Base-by-base conservation (phyloP, 1,140 invertebrate genomes). In the Protaetia brevitarsis region DNA sequence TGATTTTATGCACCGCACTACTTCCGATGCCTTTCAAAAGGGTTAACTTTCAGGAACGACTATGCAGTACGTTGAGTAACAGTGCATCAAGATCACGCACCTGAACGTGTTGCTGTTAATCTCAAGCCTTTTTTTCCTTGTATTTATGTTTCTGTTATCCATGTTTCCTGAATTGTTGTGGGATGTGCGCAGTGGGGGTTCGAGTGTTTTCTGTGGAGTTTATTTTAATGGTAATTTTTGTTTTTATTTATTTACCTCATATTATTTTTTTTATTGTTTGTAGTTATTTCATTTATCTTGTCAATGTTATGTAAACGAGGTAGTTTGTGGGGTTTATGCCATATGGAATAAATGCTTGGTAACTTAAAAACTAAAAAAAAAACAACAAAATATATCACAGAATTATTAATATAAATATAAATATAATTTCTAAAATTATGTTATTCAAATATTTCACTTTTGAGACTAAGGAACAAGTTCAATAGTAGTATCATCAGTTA, bases 1-100 rank as follows among this genome's bases (percentile, higher is more conserved):
- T 64, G 30, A 64, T 56, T 23, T 56, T 57, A 57, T 64, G 63
- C 63, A 56, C 28, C 21, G 41, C 19, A 34, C 37, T 8, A 64
- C 27, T 64, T 64, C 30, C 19, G 30, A 64, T 11, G 27, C 10
- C 41, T 16, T 13, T 51, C 11, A 56, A 29, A 51, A 51, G 41
- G 63, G 19, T 51, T 51, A 51, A 51, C 19, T 19, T n/a, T 23
- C 19, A 51, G 41, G 41, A 51, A 23, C 10, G 21, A 23, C 26
- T 34, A 21, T 51, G 41, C 41, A 51, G 41, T 51, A 51, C 5
- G 41, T 23, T 51, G 13, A 23, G 3, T 23, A 51, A 51, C 41
- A 23, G 41, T 51, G 41, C 41, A 51, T 51, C 41, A 51, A 8
- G 41, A 10, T 51, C 41, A 51, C 26, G 41, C n/a, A n/a, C n/a